Percentiles rank a stretch among this genome's conserved stretches.
Evolutionary conservation across 2,113 vertebrate genomes (phyloP).

Genomic region (Ammodytes marinus): DNA sequence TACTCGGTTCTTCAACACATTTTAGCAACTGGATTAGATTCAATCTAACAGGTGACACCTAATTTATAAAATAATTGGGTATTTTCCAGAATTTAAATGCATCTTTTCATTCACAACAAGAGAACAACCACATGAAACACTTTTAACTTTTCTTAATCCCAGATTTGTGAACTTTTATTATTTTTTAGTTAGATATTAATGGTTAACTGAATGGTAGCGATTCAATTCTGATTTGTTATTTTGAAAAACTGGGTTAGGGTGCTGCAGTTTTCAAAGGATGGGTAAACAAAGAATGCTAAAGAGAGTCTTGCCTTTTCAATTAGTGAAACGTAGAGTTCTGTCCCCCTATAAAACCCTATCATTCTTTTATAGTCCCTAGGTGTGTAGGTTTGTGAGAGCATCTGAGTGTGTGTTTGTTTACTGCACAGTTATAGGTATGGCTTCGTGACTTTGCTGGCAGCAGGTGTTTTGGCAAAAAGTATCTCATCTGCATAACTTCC

Average conservation of each 20-base stretch:
- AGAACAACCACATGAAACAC: not conserved
- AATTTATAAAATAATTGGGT: too few species aligned
- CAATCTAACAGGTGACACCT: too few species aligned
- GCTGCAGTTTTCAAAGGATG: not conserved
- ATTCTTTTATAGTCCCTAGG: not conserved
- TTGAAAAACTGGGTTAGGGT: not conserved
- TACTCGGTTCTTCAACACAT: too few species aligned
- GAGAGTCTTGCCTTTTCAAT: not conserved
- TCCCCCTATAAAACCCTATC: too few species aligned
- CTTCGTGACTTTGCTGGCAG: conserved; percentile 12
- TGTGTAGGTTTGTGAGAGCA: not conserved
- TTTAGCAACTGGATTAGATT: too few species aligned
- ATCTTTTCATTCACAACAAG: not conserved
- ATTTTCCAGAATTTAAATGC: too few species aligned
- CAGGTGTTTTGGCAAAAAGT: conserved; percentile 11
- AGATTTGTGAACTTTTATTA: not conserved
- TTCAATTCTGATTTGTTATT: not conserved
- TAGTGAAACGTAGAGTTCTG: not conserved
- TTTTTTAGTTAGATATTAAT: too few species aligned
- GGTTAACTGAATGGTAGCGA: not conserved
- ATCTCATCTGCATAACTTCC: conserved; percentile 17
- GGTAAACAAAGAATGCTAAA: not conserved
- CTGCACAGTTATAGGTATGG: not conserved
- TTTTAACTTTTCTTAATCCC: too few species aligned
- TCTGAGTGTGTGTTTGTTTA: not conserved